phyloP scores from a whole-genome alignment of 1,140 invertebrate genomes.

The Leptopilina clavipes region DNA sequence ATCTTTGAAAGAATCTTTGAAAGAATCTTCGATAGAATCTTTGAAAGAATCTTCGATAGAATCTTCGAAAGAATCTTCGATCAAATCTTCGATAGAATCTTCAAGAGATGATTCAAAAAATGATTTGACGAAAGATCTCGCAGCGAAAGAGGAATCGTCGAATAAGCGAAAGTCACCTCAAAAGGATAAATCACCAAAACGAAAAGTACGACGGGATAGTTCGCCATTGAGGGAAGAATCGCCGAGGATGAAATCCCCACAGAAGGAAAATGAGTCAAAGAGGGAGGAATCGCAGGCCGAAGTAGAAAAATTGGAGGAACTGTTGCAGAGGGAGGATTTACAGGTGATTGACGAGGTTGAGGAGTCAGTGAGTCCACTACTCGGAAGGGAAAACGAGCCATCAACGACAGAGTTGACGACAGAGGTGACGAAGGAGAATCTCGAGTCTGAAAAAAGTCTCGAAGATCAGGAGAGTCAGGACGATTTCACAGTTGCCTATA shows the following conservation, averaged over 20 bases:
- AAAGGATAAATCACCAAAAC: background rate
- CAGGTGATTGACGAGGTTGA: slow-evolving; percentile 51
- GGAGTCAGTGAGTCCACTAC: slow-evolving; percentile 31
- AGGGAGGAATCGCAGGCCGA: too few species aligned
- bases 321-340: slow-evolving; percentile 47
- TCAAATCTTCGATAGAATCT: too few species aligned
- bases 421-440: slow-evolving; percentile 18
- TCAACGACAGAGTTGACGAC: too few species aligned
- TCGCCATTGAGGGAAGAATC: too few species aligned
- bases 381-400: too few species aligned
- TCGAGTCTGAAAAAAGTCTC: background rate
- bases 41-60: too few species aligned
- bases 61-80: too few species aligned
- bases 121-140: too few species aligned
- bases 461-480: background rate
- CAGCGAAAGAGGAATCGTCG: too few species aligned
- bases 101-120: too few species aligned
- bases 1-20: too few species aligned
- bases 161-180: background rate
- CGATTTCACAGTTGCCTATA: background rate
- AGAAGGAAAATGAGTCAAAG: slow-evolving; percentile 21
- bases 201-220: background rate
- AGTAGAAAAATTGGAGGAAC: slow-evolving; percentile 47
- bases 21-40: too few species aligned
- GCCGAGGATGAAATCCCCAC: slow-evolving; percentile 31